These are phyloP conservation scores for Automeris io DNA, from an alignment of 2,888 invertebrate species.

Conservation along the genomic window DNA sequence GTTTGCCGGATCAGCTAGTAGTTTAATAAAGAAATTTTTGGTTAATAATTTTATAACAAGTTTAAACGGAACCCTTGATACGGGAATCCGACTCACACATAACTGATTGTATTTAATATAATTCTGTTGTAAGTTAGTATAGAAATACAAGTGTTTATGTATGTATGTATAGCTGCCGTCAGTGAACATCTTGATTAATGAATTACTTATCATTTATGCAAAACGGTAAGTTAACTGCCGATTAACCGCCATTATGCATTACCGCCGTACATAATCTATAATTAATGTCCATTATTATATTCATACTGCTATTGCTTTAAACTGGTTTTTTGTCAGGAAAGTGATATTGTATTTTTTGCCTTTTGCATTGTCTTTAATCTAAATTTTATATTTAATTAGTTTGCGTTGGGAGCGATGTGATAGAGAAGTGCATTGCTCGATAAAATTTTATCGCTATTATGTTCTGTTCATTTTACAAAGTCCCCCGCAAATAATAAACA, in stretches of 20 bases:
- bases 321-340: slow-evolving; percentile 11
- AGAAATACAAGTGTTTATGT: too few relatives aligned
- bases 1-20: too few relatives aligned
- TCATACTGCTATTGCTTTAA: slow-evolving; percentile 7
- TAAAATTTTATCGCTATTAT: background rate
- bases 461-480: too few relatives aligned
- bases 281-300: slow-evolving; percentile 10
- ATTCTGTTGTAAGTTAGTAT: too few relatives aligned
- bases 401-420: background rate
- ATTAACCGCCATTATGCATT: slow-evolving; percentile 9
- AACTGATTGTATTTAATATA: too few relatives aligned
- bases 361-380: background rate
- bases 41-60: too few relatives aligned
- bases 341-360: slow-evolving; percentile 2
- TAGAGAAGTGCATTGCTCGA: background rate
- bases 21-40: too few relatives aligned
- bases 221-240: slow-evolving; percentile 9
- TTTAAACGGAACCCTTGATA: too few relatives aligned
- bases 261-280: slow-evolving; percentile 3
- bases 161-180: slow-evolving; percentile 3
- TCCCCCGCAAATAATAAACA: too few relatives aligned
- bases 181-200: slow-evolving; percentile 9
- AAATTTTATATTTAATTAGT: background rate
- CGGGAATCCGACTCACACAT: too few relatives aligned
- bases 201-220: slow-evolving; percentile 7